Percentiles rank a stretch among this genome's conserved stretches.
Conservation (phyloP, 2,797 vertebrate genomes). For the Allochrocebus solatus region DNA sequence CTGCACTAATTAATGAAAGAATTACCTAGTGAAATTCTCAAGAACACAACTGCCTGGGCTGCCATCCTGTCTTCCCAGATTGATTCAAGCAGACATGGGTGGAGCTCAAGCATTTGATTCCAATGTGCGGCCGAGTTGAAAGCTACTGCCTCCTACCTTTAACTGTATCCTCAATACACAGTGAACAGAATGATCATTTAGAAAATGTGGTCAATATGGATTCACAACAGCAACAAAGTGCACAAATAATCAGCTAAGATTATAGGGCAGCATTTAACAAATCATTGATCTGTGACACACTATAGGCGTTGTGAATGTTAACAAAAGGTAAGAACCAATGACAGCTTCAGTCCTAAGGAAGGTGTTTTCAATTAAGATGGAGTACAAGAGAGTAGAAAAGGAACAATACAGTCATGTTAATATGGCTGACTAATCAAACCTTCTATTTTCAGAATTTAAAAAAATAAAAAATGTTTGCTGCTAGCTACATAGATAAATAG, state of each 20-base stretch:
- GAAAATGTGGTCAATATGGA: neutral
- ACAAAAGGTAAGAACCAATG: neutral
- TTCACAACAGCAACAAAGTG: neutral
- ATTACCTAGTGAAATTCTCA: neutral
- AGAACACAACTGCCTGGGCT: neutral
- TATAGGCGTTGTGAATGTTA: neutral
- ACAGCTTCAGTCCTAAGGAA: neutral
- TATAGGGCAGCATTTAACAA: neutral
- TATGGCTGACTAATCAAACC: neutral
- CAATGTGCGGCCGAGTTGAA: neutral
- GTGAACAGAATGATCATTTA: neutral
- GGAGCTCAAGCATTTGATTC: neutral
- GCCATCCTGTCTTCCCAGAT: neutral
- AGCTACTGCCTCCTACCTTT: neutral
- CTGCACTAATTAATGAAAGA: neutral
- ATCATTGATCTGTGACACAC: neutral
- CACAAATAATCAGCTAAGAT: neutral
- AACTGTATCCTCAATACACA: neutral
- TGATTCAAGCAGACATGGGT: neutral
- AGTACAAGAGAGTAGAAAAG: neutral
- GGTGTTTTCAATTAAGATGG: neutral
- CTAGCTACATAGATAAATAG: neutral
- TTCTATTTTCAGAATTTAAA: neutral
- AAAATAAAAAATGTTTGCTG: neutral
- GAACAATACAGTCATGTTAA: neutral